phyloP scores from a whole-genome alignment of 2,797 vertebrate genomes.

The Myotis myotis region DNA sequence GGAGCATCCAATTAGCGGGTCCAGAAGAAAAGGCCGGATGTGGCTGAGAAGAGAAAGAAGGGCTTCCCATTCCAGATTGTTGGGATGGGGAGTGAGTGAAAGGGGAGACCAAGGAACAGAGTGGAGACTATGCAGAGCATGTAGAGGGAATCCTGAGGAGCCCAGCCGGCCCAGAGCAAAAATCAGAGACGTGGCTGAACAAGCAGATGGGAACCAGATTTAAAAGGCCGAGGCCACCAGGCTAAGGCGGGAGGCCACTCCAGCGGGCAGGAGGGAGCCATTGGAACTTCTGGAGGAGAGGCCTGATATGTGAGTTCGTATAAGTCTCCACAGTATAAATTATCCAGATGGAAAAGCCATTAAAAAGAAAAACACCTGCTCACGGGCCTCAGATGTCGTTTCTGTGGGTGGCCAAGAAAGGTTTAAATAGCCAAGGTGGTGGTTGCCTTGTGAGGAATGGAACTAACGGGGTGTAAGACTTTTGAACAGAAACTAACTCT shows the following conservation, averaged over 20 bases:
- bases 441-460: neutral
- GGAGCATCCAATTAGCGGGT: neutral
- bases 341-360: neutral
- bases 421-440: neutral
- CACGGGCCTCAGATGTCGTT: neutral
- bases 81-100: neutral
- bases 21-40: neutral
- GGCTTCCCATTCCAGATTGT: neutral
- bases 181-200: neutral
- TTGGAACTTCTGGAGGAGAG: neutral
- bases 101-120: neutral
- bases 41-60: neutral
- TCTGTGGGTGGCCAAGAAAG: neutral
- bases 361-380: slow-evolving; percentile 22
- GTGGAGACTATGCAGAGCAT: neutral
- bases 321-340: neutral
- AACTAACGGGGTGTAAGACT: neutral
- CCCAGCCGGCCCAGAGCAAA: neutral
- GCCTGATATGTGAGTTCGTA: neutral
- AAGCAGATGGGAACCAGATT: neutral
- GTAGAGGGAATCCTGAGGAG: neutral
- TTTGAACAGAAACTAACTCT: neutral
- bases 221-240: neutral
- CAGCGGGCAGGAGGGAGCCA: neutral
- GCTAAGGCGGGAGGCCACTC: neutral